phyloP scores from a whole-genome alignment of 2,888 invertebrate genomes.

The Eilema caniola region DNA sequence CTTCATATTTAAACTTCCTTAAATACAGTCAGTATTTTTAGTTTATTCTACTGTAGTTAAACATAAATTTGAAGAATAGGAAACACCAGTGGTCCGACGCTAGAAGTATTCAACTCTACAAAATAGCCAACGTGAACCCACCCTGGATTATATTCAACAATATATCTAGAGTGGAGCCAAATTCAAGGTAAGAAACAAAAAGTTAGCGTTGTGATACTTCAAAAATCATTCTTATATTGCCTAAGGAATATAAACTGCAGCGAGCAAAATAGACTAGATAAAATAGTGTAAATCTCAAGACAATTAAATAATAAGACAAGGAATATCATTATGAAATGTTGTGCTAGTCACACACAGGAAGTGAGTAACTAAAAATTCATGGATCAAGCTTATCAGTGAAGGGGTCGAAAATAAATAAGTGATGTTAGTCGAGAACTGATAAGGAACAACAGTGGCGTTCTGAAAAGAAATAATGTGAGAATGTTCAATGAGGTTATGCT shows the following conservation, averaged over 20 bases:
- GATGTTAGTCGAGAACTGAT: conserved; percentile 37
- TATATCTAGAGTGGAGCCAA: neutral
- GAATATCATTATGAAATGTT: conserved; percentile 10
- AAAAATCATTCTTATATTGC: neutral
- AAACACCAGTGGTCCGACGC: no score
- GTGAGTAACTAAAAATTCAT: conserved; percentile 70
- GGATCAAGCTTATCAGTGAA: conserved; percentile 73
- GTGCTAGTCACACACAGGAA: conserved; percentile 57
- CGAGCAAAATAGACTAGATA: no score
- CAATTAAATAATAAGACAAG: neutral
- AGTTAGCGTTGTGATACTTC: no score
- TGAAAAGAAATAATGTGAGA: conserved; percentile 23
- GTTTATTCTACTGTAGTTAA: no score
- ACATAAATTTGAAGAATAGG: no score
- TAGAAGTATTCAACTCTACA: no score
- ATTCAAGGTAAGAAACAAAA: no score
- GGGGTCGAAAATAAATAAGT: conserved; percentile 42
- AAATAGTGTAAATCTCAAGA: neutral
- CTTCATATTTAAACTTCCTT: no score
- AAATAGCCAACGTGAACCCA: no score
- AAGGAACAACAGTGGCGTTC: conserved; percentile 32
- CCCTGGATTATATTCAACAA: neutral
- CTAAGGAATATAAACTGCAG: neutral
- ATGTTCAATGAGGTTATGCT: neutral
- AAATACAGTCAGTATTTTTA: no score